These are phyloP conservation scores for Hirtodrosophila duncani DNA, from an alignment of 2,888 invertebrate species.

Conservation along the genomic window DNA sequence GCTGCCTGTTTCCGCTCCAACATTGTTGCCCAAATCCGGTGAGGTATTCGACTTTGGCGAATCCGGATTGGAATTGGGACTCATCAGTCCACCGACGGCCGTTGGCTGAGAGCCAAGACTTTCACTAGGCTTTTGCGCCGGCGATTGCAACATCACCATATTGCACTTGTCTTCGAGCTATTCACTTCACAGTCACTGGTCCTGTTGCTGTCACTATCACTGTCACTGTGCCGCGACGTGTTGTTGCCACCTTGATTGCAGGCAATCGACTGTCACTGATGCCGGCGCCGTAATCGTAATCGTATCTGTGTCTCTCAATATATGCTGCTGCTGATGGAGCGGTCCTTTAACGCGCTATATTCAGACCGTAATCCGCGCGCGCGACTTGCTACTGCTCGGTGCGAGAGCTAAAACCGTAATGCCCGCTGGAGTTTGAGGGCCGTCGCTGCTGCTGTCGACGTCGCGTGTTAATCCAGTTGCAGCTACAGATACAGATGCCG, in stretches of 20 bases:
- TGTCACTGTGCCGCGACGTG: slow-evolving; percentile 42
- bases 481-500: slow-evolving; percentile 46
- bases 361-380: slow-evolving; percentile 63
- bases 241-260: slow-evolving; percentile 74
- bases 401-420: slow-evolving; percentile 54
- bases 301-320: slow-evolving; percentile 48
- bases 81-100: slow-evolving; percentile 73
- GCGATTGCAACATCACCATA: slow-evolving; percentile 79
- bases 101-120: slow-evolving; percentile 50
- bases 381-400: slow-evolving; percentile 43
- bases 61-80: slow-evolving; percentile 77
- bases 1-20: slow-evolving; percentile 5
- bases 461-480: slow-evolving; percentile 51
- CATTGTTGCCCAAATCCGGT: slow-evolving; percentile 53
- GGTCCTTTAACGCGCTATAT: slow-evolving; percentile 34
- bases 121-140: slow-evolving; percentile 64
- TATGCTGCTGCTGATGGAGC: slow-evolving; percentile 27
- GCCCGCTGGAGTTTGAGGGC: slow-evolving; percentile 39
- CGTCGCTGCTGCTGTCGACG: slow-evolving; percentile 18
- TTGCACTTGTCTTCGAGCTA: slow-evolving; percentile 11
- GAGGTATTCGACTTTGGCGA: slow-evolving; percentile 78
- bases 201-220: slow-evolving; percentile 8
- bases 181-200: slow-evolving; percentile 14
- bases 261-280: slow-evolving; percentile 75
- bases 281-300: too few species aligned